Percentiles rank a stretch among this genome's conserved stretches.
These are phyloP conservation scores for Pomacea maculata DNA, from an alignment of 1,140 invertebrate genomes.

Conservation along the genomic window DNA sequence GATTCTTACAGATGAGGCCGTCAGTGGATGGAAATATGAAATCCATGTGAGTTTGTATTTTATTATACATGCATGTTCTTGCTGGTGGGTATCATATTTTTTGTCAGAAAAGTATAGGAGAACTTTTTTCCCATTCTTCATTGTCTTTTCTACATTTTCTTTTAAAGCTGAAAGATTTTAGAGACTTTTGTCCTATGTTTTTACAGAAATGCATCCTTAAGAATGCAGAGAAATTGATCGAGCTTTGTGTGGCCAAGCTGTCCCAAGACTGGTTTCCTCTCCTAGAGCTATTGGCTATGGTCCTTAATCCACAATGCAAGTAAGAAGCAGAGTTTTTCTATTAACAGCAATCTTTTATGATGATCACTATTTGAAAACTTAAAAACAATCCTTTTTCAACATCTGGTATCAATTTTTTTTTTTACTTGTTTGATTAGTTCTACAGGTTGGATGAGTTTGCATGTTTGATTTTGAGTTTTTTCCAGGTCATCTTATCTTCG, in stretches of 20 bases:
- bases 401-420: neutral
- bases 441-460: neutral
- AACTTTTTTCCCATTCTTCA: too few species aligned
- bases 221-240: conserved; percentile 91
- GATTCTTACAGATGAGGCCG: conserved; percentile 97
- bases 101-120: neutral
- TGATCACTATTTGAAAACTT: neutral
- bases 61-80: too few species aligned
- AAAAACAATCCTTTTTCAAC: neutral
- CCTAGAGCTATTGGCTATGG: conserved; percentile 90
- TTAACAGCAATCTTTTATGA: neutral
- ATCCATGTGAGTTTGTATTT: conserved; percentile 79
- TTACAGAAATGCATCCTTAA: conserved; percentile 84
- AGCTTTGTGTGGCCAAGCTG: conserved; percentile 90
- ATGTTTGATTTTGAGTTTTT: neutral
- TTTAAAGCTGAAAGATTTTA: too few species aligned
- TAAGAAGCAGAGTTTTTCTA: conserved; percentile 62
- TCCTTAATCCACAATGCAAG: conserved; percentile 93
- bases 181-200: conserved; percentile 5
- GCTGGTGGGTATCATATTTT: neutral
- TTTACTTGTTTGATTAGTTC: neutral
- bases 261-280: conserved; percentile 93
- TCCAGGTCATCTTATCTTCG: neutral
- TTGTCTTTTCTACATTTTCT: too few species aligned
- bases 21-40: conserved; percentile 96